These are phyloP conservation scores for Nysson spinosus DNA, from an alignment of 2,888 invertebrate species.

Conservation along the genomic window DNA sequence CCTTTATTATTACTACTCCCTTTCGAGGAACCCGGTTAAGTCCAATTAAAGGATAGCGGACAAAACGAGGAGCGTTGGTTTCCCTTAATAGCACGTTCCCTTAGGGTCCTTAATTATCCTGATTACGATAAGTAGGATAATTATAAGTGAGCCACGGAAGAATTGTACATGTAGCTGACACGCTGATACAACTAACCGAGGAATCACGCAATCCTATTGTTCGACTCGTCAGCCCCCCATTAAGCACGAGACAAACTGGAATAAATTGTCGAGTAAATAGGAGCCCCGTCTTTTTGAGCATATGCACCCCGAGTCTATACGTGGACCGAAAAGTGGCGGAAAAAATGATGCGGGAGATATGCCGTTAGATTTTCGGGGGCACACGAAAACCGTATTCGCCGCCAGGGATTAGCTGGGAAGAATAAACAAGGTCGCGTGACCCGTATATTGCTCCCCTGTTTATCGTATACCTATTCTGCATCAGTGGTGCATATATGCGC, in stretches of 20 bases:
- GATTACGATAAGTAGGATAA: slow-evolving; percentile 1
- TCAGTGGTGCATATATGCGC: slow-evolving; percentile 16
- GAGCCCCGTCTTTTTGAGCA: slow-evolving; percentile 20
- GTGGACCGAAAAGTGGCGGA: slow-evolving; percentile 1
- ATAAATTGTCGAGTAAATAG: slow-evolving; percentile 50
- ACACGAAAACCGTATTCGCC: slow-evolving; percentile 15
- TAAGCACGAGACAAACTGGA: slow-evolving; percentile 16
- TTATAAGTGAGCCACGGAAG: slow-evolving; percentile 8
- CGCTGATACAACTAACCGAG: background rate
- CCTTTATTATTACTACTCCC: no score
- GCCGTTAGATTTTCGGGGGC: slow-evolving; percentile 12
- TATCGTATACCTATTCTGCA: slow-evolving; percentile 41
- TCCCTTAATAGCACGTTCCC: background rate
- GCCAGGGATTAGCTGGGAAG: slow-evolving; percentile 56
- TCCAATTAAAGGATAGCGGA: no score
- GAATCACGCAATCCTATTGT: slow-evolving; percentile 35
- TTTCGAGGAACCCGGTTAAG: no score
- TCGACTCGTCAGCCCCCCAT: slow-evolving; percentile 20
- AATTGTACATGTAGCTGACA: background rate
- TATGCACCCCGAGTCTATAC: slow-evolving; percentile 9
- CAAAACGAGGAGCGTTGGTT: no score
- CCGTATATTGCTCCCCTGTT: slow-evolving; percentile 41
- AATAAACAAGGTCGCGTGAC: slow-evolving; percentile 67
- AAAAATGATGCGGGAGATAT: slow-evolving; percentile 8
- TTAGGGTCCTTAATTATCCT: background rate